Evolutionary conservation across 2,888 invertebrate species (phyloP).

Genomic region (Oscheius sp.): DNA sequence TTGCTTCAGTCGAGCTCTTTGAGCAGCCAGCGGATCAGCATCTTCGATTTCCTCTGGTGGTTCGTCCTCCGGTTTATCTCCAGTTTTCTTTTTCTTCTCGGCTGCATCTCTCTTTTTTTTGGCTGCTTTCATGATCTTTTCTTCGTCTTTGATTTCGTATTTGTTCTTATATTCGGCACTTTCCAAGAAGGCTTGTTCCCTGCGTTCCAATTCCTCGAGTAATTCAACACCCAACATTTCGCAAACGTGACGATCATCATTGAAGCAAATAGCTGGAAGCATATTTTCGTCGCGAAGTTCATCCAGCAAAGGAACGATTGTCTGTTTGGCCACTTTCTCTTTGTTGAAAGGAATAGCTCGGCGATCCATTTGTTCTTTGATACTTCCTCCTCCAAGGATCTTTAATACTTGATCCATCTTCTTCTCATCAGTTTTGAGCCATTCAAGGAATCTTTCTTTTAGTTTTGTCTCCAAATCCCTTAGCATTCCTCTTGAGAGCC

Average conservation of each 20-base stretch:
- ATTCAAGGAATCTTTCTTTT: constrained; percentile 64
- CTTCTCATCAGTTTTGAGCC: constrained; percentile 62
- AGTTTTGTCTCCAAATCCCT: constrained; percentile 59
- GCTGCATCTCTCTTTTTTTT: constrained; percentile 66
- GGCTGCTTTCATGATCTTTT: constrained; percentile 62
- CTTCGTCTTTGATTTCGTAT: constrained; percentile 66
- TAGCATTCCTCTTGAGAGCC: constrained; percentile 61
- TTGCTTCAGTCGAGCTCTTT: constrained; percentile 60
- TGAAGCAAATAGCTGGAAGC: constrained; percentile 68
- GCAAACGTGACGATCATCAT: constrained; percentile 66
- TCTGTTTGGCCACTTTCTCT: constrained; percentile 55
- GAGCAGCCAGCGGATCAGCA: constrained; percentile 59
- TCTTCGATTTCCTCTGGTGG: constrained; percentile 48
- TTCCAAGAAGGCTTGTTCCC: constrained; percentile 57
- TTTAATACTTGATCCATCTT: constrained; percentile 52
- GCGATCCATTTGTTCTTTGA: constrained; percentile 52
- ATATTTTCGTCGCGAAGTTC: constrained; percentile 59
- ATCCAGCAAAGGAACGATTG: constrained; percentile 63
- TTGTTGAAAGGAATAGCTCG: constrained; percentile 58
- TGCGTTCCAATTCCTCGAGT: constrained; percentile 53
- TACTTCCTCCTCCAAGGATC: constrained; percentile 38
- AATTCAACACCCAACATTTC: constrained; percentile 55
- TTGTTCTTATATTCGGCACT: constrained; percentile 64
- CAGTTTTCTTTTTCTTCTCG: constrained; percentile 61
- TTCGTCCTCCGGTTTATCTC: constrained; percentile 41